phyloP scores from a whole-genome alignment of 1,140 invertebrate genomes.

The Lepidotrigona ventralis region DNA sequence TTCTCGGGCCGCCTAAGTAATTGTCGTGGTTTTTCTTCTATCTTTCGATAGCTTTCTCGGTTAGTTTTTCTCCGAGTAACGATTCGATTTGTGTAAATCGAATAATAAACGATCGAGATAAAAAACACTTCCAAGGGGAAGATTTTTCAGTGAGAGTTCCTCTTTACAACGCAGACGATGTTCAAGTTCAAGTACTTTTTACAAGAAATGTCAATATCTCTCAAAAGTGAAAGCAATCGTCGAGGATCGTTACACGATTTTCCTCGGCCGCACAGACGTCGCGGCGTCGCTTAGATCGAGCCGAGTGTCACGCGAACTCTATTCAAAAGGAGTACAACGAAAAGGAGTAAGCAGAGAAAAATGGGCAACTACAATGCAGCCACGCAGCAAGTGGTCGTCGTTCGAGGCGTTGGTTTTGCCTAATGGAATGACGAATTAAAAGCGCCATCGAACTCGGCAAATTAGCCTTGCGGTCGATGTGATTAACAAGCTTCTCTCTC shows the following conservation, averaged over 20 bases:
- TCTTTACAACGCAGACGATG: neutral
- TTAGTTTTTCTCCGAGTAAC: neutral
- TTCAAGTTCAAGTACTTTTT: slow-evolving; percentile 11
- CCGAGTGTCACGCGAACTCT: slow-evolving; percentile 25
- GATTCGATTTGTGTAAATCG: neutral
- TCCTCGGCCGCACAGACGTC: slow-evolving; percentile 21
- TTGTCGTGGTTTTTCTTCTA: neutral
- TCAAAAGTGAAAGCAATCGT: slow-evolving; percentile 43
- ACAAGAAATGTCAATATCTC: slow-evolving; percentile 29
- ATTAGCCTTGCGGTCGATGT: slow-evolving; percentile 39
- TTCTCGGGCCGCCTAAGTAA: slow-evolving; percentile 1
- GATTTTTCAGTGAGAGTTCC: neutral
- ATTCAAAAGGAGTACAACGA: too few relatives aligned
- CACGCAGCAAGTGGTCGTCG: slow-evolving; percentile 42
- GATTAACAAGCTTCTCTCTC: slow-evolving; percentile 40
- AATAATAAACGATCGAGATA: too few relatives aligned
- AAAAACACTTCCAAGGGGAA: too few relatives aligned
- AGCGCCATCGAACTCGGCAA: slow-evolving; percentile 49
- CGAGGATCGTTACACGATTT: neutral
- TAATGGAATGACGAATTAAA: slow-evolving; percentile 52
- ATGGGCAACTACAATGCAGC: slow-evolving; percentile 36
- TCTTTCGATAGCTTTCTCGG: neutral
- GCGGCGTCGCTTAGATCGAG: slow-evolving; percentile 12
- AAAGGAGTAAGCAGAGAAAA: neutral
- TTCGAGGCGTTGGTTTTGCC: neutral